phyloP scores from a whole-genome alignment of 2,888 invertebrate genomes.

The Microdon myrmicae region DNA sequence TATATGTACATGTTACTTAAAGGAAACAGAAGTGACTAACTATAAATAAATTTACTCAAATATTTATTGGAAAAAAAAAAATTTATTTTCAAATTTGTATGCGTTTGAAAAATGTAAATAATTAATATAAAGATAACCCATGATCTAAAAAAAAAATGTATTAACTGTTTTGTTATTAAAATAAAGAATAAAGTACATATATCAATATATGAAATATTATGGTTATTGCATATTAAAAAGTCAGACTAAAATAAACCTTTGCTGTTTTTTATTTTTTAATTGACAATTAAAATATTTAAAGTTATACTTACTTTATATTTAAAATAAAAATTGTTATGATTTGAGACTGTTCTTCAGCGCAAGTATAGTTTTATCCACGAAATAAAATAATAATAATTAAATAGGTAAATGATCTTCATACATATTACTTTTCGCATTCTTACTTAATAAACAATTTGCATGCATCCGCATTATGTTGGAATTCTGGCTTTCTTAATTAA shows the following conservation, averaged over 20 bases:
- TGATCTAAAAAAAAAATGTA: no score
- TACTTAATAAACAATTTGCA: slow-evolving; percentile 18
- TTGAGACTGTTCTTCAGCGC: slow-evolving; percentile 48
- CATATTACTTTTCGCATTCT: no score
- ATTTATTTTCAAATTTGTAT: no score
- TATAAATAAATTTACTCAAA: slow-evolving; percentile 31
- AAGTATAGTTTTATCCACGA: slow-evolving; percentile 39
- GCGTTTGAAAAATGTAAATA: no score
- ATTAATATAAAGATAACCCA: no score
- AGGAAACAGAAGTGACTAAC: no score
- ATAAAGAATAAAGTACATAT: slow-evolving; percentile 13
- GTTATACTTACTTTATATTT: slow-evolving; percentile 3
- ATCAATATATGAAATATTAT: slow-evolving; percentile 18
- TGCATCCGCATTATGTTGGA: background rate
- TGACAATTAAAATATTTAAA: background rate
- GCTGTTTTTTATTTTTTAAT: slow-evolving; percentile 14
- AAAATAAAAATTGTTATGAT: slow-evolving; percentile 22
- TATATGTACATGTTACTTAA: no score
- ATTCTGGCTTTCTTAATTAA: slow-evolving; percentile 56
- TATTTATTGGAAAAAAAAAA: slow-evolving; percentile 37
- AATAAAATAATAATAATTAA: slow-evolving; percentile 18
- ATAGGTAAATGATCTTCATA: background rate
- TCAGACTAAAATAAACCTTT: no score
- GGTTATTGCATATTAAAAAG: no score
- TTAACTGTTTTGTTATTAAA: slow-evolving; percentile 42